These are phyloP conservation scores for Xiphias gladius DNA, from an alignment of 2,113 vertebrate genomes.

Conservation along the genomic window DNA sequence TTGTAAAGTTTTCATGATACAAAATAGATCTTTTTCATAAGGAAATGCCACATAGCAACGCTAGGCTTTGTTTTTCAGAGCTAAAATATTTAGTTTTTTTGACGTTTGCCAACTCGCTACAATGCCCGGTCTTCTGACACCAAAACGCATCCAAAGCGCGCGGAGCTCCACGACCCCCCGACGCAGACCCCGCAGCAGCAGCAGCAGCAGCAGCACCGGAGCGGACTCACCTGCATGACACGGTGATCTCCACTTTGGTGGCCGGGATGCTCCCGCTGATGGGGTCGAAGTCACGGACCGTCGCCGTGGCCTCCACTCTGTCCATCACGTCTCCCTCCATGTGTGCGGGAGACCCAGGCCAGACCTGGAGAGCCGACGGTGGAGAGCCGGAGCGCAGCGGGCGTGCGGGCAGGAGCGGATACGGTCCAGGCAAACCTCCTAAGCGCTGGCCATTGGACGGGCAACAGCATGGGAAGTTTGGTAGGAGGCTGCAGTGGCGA, in stretches of 20 bases:
- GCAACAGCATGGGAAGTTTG: conserved; percentile 76
- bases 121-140: not conserved
- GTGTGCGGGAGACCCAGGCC: conserved; percentile 73
- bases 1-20: conserved; percentile 8
- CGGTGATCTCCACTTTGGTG: conserved; percentile 96
- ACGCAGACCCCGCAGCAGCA: conserved; percentile 10
- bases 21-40: not conserved
- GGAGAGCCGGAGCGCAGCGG: conserved; percentile 54
- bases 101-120: not conserved
- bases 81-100: not conserved
- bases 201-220: not conserved
- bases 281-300: conserved; percentile 89
- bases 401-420: conserved; percentile 20
- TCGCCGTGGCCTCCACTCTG: conserved; percentile 89
- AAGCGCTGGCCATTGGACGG: conserved; percentile 62
- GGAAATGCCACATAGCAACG: too few species aligned
- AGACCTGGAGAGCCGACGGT: conserved; percentile 50
- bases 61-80: not conserved
- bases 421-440: conserved; percentile 59
- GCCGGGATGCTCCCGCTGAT: conserved; percentile 91
- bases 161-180: conserved; percentile 33
- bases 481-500: conserved; percentile 28
- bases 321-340: conserved; percentile 91
- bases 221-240: conserved; percentile 91
- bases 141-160: conserved; percentile 28